Base-by-base conservation (phyloP, 2,113 vertebrate species). In the Vulpes lagopus region DNA sequence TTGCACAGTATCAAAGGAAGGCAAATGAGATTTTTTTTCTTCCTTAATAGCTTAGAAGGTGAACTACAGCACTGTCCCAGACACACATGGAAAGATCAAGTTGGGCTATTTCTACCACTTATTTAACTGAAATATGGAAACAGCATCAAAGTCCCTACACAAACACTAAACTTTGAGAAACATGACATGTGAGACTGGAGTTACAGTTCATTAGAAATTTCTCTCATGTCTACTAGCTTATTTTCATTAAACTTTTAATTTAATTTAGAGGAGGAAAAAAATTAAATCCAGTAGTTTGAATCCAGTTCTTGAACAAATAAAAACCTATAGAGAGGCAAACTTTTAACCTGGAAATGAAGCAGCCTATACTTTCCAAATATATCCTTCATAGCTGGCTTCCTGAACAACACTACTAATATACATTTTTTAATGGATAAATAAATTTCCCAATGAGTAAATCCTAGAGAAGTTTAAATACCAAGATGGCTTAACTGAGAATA, bases 201-300 rank as follows among this genome's bases (percentile, higher is more conserved):
- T 78, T 95, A 92, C 78, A 15, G 55, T 35, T 59, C 59, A 81
- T 71, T 76, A 59, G 14, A 65, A 55, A 55, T 30, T 92, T 91
- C 20, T 86, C 12, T 25, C 73, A 83, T 86, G 30, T 30, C 30
- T 19, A 86, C 65, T 59, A 92, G 35, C 88, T 91, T 71, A 53
- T 92, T 91, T 90, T 95, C 80, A 88, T 95, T 80, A 93, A 91
- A 25, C 15, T 57, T 32, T 94, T 73, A 60, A 27, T 94, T 93
- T 96, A 62, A 91, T 30, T 92, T 85, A 82, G 27, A 76, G 43
- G 6, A 9, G 22, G 35, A 3, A 69, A 76, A 51, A 55, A 65
- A 84, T 38, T 60, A 79, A 85, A 51, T 83, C 12, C 55, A 57
- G 3, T 23, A 78, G 32, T 20, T 49, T 91, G 51, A 91, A 79